Base-by-base conservation (phyloP, 2,797 vertebrate species). In the Siniperca undulata region DNA sequence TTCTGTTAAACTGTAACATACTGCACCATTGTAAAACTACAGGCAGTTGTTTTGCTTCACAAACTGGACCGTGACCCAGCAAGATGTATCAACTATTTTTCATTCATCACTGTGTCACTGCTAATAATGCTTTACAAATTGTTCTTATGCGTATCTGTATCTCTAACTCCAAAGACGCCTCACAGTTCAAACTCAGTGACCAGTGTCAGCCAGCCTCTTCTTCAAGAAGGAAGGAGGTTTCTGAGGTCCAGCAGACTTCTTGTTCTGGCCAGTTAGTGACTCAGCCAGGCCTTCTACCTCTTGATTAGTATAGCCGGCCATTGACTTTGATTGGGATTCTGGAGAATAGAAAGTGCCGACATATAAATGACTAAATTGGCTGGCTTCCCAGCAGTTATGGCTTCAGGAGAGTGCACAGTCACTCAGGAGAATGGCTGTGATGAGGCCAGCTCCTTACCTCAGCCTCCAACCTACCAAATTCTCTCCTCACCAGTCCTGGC, bases 351-450 rank as follows among this genome's bases (percentile, higher is more conserved):
- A 84, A 79, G 78, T 38, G 27, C 59, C 46, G 40, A 88, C 80
- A 81, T 78, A 90, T 86, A 92, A 95, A 93, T 94, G 90, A 88
- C 88, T 90, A 79, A 89, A 83, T 76, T 95, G 94, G 93, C 92
- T 13, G 34, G 19, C 67, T 82, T 93, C 91, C 93, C 84, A 62
- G 76, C 24, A 40, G 62, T 80, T 74, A 66, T 64, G 30, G 79
- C 70, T 78, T 67, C 40, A 40, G 74, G 13, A 75, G 50, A 36
- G 48, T 7, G 24, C 78, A 77, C n/a, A 74, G 78, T 83, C 83
- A 82, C 71, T 88, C 52, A 72, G 78, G 70, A 80, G 80, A 82
- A 83, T 38, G 76, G 69, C 73, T 44, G 8, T 62, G 74, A 79
- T 14, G 53, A 68, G 64, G 58, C 60, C 73, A 68, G 58, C 64